These are phyloP conservation scores for Aphidius colemani DNA, from an alignment of 2,888 invertebrate species.

Conservation along the genomic window DNA sequence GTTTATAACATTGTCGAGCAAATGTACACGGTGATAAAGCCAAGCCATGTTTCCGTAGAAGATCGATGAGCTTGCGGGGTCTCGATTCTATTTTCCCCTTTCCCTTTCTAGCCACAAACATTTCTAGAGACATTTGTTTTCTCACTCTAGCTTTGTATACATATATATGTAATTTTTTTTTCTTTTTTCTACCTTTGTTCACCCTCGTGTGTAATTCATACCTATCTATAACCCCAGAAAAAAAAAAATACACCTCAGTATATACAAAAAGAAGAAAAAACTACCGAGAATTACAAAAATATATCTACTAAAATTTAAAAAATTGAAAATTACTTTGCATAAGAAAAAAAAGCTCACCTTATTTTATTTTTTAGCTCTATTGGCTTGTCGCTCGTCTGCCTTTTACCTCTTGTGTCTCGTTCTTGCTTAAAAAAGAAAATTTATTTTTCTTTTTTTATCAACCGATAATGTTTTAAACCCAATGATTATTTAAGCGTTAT, in stretches of 20 bases:
- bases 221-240: no score
- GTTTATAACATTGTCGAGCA: neutral
- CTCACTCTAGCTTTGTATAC: slow-evolving; percentile 8
- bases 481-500: slow-evolving; percentile 2
- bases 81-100: slow-evolving; percentile 1
- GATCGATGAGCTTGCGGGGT: slow-evolving; percentile 14
- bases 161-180: neutral
- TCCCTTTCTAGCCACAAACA: neutral
- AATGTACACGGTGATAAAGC: slow-evolving; percentile 5
- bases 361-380: neutral
- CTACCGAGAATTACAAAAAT: neutral
- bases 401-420: slow-evolving; percentile 8
- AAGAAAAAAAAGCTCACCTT: neutral
- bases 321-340: slow-evolving; percentile 1
- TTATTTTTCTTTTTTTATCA: slow-evolving; percentile 7
- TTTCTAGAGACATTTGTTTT: slow-evolving; percentile 7
- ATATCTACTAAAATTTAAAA: neutral
- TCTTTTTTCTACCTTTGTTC: slow-evolving; percentile 11
- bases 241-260: no score
- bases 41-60: slow-evolving; percentile 15
- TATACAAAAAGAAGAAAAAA: no score
- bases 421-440: no score
- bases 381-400: slow-evolving; percentile 14
- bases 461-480: neutral
- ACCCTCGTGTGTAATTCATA: neutral